These are phyloP conservation scores for Rhopalosiphum maidis DNA, from an alignment of 1,140 invertebrate genomes.

Conservation along the genomic window DNA sequence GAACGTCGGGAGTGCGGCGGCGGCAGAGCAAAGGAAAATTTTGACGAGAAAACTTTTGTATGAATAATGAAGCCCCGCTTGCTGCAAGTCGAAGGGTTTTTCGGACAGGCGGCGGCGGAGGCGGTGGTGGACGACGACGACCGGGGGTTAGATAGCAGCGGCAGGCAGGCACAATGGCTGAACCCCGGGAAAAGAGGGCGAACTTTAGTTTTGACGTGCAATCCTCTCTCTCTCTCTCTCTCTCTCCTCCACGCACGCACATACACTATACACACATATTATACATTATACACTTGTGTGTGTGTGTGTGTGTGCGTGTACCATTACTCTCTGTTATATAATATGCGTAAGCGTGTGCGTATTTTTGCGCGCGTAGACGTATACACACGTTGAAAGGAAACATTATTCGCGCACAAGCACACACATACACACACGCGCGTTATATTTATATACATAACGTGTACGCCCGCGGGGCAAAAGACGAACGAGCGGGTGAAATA, in stretches of 20 bases:
- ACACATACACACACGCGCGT: neutral
- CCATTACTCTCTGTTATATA: constrained; percentile 35
- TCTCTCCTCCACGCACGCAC: neutral
- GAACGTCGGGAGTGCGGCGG: constrained; percentile 12
- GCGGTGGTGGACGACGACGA: no score
- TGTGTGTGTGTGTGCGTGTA: neutral
- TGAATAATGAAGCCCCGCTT: constrained; percentile 57
- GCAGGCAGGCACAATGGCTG: constrained; percentile 51
- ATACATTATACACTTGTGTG: neutral
- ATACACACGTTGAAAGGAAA: constrained; percentile 28
- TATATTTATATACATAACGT: neutral
- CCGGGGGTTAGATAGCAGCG: constrained; percentile 29
- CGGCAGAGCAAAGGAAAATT: constrained; percentile 51
- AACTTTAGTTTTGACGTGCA: constrained; percentile 57
- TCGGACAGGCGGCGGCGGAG: constrained; percentile 29
- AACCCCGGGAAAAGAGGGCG: constrained; percentile 56
- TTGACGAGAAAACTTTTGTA: constrained; percentile 58
- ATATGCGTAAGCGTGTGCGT: neutral
- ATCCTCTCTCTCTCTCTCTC: neutral
- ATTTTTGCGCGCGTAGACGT: neutral
- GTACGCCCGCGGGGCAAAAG: neutral
- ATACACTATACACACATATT: neutral
- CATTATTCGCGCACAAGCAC: neutral
- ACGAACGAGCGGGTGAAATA: constrained; percentile 34
- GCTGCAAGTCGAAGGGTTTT: constrained; percentile 54